A percentile compares a stretch with the other conserved stretches of the same genome.
phyloP scores from a whole-genome alignment of 2,113 vertebrate genomes.

The Actenoides lindsayi region DNA sequence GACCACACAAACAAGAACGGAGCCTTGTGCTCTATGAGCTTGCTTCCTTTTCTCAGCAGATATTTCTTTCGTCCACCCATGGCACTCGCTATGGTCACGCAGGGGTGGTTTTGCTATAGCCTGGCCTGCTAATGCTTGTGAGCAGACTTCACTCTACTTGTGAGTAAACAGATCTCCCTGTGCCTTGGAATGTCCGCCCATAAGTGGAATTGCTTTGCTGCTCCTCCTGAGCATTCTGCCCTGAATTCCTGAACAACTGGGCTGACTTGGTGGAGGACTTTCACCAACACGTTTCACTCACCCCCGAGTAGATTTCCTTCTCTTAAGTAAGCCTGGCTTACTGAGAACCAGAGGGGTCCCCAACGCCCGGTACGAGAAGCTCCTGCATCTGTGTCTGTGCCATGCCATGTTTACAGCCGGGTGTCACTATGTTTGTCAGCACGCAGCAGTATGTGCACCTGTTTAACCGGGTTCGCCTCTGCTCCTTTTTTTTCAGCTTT shows the following conservation, averaged over 20 bases:
- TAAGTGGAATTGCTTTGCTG: not conserved
- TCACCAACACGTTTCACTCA: not conserved
- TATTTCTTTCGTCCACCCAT: not conserved
- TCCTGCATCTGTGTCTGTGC: not conserved
- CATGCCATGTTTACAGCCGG: not conserved
- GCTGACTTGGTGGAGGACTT: not conserved
- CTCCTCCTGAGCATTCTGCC: not conserved
- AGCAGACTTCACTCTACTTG: not conserved
- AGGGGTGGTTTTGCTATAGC: not conserved
- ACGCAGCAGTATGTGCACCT: conserved; percentile 1
- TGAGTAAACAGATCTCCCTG: not conserved
- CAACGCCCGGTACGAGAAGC: not conserved
- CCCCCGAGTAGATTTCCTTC: not conserved
- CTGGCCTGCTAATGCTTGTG: not conserved
- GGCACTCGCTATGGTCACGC: not conserved
- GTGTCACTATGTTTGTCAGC: not conserved
- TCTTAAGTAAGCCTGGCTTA: not conserved
- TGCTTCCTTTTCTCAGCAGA: not conserved
- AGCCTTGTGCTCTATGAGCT: not conserved
- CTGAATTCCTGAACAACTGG: not conserved
- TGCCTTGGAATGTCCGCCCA: not conserved
- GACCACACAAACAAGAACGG: not conserved
- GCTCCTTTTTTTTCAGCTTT: not conserved
- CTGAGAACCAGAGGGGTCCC: not conserved
- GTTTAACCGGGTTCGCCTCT: not conserved